phyloP scores from a whole-genome alignment of 1,140 invertebrate genomes.

The Papilio glaucus region DNA sequence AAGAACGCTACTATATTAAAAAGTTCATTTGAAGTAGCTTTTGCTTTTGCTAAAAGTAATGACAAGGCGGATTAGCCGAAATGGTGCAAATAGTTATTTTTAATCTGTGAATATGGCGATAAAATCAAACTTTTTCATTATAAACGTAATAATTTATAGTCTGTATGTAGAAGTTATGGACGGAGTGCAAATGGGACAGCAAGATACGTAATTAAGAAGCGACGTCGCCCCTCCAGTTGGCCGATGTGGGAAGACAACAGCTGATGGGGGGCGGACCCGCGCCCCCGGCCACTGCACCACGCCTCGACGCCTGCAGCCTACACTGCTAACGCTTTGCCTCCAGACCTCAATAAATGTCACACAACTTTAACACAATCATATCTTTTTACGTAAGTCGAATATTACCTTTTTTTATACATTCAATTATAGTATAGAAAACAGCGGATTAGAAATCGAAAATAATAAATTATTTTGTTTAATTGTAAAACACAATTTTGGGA shows the following conservation, averaged over 20 bases:
- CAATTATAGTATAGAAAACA: too few relatives aligned
- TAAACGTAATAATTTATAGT: not conserved
- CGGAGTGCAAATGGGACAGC: not conserved
- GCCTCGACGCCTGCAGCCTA: constrained; percentile 59
- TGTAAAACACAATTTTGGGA: too few relatives aligned
- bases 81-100: too few relatives aligned
- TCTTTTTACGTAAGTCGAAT: not conserved
- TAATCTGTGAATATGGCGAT: too few relatives aligned
- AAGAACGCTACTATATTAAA: too few relatives aligned
- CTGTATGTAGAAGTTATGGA: not conserved
- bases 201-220: constrained; percentile 32
- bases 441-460: too few relatives aligned
- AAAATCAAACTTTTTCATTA: too few relatives aligned
- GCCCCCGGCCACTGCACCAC: constrained; percentile 60
- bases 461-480: too few relatives aligned
- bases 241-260: constrained; percentile 60
- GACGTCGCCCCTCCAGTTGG: constrained; percentile 28
- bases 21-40: too few relatives aligned
- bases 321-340: constrained; percentile 37
- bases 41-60: too few relatives aligned
- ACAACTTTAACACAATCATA: not conserved
- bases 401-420: not conserved
- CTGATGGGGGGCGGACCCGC: constrained; percentile 52
- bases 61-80: too few relatives aligned
- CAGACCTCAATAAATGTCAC: constrained; percentile 23